Evolutionary conservation across 2,888 invertebrate genomes (phyloP).

Genomic region (Marasmarcha lunaedactyla): DNA sequence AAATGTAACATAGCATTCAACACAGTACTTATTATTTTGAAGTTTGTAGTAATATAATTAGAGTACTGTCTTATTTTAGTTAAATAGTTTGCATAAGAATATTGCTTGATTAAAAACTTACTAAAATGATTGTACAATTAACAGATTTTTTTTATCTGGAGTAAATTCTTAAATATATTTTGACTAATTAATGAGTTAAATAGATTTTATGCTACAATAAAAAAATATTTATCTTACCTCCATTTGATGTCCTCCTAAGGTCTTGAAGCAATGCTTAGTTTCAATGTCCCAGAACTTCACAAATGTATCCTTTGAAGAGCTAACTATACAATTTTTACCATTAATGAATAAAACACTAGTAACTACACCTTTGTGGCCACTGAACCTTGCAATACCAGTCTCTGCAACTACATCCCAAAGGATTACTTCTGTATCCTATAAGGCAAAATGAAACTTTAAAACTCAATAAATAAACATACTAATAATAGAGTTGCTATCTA

Average conservation of each 20-base stretch:
- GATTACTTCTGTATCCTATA: constrained; percentile 91
- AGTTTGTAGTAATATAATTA: no score
- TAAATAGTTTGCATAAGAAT: no score
- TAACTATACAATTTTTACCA: constrained; percentile 77
- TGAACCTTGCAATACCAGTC: constrained; percentile 87
- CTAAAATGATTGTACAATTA: not conserved
- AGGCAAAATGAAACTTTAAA: constrained; percentile 2
- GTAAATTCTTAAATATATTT: no score
- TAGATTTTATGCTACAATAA: no score
- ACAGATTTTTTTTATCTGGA: no score
- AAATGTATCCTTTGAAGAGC: constrained; percentile 92
- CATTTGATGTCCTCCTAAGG: constrained; percentile 87
- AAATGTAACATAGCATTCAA: no score
- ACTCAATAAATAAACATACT: not conserved
- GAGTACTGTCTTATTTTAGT: no score
- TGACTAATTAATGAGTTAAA: no score
- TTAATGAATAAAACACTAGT: constrained; percentile 85
- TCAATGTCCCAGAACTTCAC: constrained; percentile 98
- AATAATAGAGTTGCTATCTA: not conserved
- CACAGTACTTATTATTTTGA: no score
- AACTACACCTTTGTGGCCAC: constrained; percentile 91
- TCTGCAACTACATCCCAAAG: constrained; percentile 96
- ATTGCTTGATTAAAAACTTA: not conserved
- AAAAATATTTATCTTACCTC: no score
- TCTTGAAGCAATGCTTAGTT: constrained; percentile 95